Evolutionary conservation across 2,888 invertebrate genomes (phyloP).

Genomic region (Embidobia sp.): DNA sequence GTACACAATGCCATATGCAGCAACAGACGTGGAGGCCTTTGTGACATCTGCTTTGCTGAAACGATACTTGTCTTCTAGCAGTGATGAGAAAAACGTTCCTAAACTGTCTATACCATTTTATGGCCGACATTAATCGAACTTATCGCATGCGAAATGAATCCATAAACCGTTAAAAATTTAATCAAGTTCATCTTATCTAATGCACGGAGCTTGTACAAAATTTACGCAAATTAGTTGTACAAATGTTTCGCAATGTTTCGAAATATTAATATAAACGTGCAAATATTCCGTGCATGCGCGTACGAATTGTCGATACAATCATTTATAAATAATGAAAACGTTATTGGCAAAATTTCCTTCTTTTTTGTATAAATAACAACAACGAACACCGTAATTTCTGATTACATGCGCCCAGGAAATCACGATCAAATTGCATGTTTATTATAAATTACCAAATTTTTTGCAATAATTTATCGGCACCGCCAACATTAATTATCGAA

Average conservation of each 20-base stretch:
- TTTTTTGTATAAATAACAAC: background rate
- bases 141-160: no score
- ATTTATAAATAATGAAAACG: no score
- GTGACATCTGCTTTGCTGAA: constrained; percentile 53
- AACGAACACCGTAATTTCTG: background rate
- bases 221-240: no score
- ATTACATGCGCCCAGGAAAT: background rate
- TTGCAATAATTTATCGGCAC: background rate
- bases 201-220: no score
- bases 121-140: background rate
- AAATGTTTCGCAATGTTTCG: no score
- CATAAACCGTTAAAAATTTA: no score
- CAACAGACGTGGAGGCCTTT: constrained; percentile 20
- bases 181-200: no score
- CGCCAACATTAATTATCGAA: background rate
- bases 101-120: constrained; percentile 13
- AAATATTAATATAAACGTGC: no score
- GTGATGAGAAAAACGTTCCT: constrained; percentile 34
- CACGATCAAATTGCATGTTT: background rate
- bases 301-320: no score
- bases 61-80: constrained; percentile 21
- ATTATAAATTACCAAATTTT: background rate
- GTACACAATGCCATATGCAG: constrained; percentile 34
- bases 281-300: background rate
- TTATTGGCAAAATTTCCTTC: background rate